Conservation (phyloP, 2,797 vertebrate species). For the Xyrichtys novacula region DNA sequence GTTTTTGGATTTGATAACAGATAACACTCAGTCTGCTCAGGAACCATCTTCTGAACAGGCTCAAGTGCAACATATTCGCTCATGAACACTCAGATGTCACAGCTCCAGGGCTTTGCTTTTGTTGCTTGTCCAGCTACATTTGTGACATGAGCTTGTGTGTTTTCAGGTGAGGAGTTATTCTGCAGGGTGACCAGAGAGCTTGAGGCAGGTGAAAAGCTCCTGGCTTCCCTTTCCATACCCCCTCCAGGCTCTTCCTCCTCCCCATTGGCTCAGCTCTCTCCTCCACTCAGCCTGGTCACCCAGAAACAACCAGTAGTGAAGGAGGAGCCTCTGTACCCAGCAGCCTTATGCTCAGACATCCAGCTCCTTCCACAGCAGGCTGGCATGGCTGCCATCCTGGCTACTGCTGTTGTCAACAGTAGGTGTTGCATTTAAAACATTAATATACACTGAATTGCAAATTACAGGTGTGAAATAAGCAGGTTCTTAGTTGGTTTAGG, state of each 20-base stretch:
- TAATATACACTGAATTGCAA: background rate
- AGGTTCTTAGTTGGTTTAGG: background rate
- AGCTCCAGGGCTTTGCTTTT: background rate
- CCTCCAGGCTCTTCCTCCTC: conserved; percentile 68
- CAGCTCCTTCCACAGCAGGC: conserved; percentile 98
- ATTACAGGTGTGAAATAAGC: background rate
- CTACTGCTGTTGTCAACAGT: conserved; percentile 96
- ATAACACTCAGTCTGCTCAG: background rate
- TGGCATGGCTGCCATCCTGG: conserved; percentile 97
- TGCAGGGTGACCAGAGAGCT: conserved; percentile 88
- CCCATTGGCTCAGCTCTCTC: conserved; percentile 66
- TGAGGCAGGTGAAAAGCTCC: conserved; percentile 76
- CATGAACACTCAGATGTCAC: background rate
- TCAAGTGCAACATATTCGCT: background rate
- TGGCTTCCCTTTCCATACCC: conserved; percentile 67
- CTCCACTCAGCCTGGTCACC: conserved; percentile 63
- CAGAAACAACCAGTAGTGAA: conserved; percentile 79
- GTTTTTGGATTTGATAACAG: background rate
- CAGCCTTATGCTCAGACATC: conserved; percentile 86
- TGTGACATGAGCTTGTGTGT: conserved; percentile 10
- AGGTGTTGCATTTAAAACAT: conserved; percentile 73
- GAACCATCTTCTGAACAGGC: background rate
- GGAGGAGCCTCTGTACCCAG: conserved; percentile 81
- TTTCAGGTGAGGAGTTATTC: conserved; percentile 88
- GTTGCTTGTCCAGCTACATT: background rate